Evolutionary conservation across 2,888 invertebrate genomes (phyloP).

Genomic region (Chrysodeixis includens): DNA sequence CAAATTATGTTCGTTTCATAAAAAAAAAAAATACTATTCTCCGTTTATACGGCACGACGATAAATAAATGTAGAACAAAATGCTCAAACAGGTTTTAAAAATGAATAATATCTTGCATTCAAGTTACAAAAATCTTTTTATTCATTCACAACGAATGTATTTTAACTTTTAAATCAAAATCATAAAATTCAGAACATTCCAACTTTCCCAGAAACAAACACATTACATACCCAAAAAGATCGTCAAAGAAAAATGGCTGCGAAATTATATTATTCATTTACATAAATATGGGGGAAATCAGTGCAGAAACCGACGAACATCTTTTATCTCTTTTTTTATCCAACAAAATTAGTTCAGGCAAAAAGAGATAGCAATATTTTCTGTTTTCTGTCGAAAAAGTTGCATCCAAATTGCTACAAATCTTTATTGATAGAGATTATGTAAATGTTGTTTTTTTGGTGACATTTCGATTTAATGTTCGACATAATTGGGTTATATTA

Average conservation of each 20-base stretch:
- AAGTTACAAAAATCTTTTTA: neutral
- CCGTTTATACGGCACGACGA: too few relatives aligned
- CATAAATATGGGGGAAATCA: constrained; percentile 17
- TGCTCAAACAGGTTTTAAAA: neutral
- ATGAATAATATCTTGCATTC: neutral
- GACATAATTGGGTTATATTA: constrained; percentile 17
- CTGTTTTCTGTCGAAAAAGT: constrained; percentile 6
- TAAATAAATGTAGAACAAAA: neutral
- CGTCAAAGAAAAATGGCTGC: constrained; percentile 5
- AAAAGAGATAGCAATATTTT: constrained; percentile 9
- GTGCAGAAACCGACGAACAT: constrained; percentile 2
- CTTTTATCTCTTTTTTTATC: constrained; percentile 1
- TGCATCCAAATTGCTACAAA: constrained; percentile 7
- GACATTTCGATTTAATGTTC: neutral
- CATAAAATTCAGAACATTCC: neutral
- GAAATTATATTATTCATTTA: constrained; percentile 25
- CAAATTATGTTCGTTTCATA: too few relatives aligned
- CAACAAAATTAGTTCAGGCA: neutral
- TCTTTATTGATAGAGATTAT: constrained; percentile 17
- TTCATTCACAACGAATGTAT: neutral
- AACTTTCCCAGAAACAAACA: neutral
- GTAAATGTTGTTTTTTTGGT: constrained; percentile 12
- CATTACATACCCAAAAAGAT: neutral
- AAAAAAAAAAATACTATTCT: too few relatives aligned
- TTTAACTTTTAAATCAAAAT: constrained; percentile 9